These are phyloP conservation scores for Sebastes oblongus DNA, from an alignment of 2,797 vertebrate genomes.

Conservation along the genomic window DNA sequence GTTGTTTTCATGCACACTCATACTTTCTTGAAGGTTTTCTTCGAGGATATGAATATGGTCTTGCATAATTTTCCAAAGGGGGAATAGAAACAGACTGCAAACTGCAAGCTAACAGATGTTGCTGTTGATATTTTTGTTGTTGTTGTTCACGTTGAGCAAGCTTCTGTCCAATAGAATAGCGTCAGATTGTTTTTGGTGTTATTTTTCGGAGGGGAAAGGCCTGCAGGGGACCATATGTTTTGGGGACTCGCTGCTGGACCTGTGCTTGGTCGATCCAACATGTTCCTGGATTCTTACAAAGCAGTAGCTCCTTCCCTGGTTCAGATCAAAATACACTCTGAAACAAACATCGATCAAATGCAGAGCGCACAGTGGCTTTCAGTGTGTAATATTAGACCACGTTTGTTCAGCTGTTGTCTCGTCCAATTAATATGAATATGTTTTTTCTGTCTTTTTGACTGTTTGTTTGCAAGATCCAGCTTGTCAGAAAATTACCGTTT, in stretches of 20 bases:
- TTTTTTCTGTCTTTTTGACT: slow-evolving; percentile 6
- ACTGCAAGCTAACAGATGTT: slow-evolving; percentile 39
- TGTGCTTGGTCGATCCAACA: background rate
- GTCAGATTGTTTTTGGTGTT: background rate
- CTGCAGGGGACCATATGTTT: slow-evolving; percentile 18
- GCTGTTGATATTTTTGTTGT: slow-evolving; percentile 5
- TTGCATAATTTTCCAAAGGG: slow-evolving; percentile 2
- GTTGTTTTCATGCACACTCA: slow-evolving; percentile 28
- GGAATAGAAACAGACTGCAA: slow-evolving; percentile 9
- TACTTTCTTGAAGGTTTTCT: slow-evolving; percentile 22
- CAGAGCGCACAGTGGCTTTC: background rate
- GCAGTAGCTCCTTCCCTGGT: background rate
- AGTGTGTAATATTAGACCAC: background rate
- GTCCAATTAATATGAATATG: background rate
- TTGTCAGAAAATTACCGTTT: background rate
- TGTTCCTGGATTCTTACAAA: background rate
- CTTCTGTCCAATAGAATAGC: slow-evolving; percentile 10
- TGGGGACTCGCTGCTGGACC: background rate
- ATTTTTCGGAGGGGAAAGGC: slow-evolving; percentile 2
- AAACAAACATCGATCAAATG: slow-evolving; percentile 23
- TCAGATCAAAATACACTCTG: slow-evolving; percentile 13
- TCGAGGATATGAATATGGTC: slow-evolving; percentile 16
- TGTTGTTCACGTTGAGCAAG: slow-evolving; percentile 18
- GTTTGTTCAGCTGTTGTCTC: background rate
- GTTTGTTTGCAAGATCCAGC: background rate